Evolutionary conservation across 2,797 vertebrate species (phyloP).

Genomic region (Borostomias antarcticus): DNA sequence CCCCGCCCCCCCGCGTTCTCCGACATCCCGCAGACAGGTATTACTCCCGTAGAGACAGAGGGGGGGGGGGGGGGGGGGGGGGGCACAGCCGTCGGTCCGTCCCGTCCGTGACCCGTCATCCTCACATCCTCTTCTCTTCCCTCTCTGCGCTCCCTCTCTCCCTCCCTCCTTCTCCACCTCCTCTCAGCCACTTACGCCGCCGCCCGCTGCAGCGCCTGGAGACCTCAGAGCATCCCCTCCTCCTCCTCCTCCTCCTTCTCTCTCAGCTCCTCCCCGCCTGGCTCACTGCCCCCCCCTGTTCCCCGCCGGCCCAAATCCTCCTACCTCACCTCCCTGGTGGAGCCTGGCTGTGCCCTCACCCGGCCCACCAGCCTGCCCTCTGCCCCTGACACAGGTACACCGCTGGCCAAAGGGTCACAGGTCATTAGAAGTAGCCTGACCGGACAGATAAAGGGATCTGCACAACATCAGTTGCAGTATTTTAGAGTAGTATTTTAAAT

Average conservation of each 20-base stretch:
- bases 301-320: slow-evolving; percentile 43
- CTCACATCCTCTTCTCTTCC: slow-evolving; percentile 5
- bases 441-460: background rate
- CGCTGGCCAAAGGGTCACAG: background rate
- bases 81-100: no score
- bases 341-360: slow-evolving; percentile 56
- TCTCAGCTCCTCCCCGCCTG: slow-evolving; percentile 28
- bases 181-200: slow-evolving; percentile 44
- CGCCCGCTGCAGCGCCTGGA: slow-evolving; percentile 43
- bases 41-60: background rate
- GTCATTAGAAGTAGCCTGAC: background rate
- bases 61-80: no score
- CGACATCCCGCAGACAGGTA: slow-evolving; percentile 59
- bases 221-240: slow-evolving; percentile 48
- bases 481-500: background rate
- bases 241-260: slow-evolving; percentile 34
- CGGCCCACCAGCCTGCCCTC: slow-evolving; percentile 75
- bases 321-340: slow-evolving; percentile 35
- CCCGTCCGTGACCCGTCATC: background rate
- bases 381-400: slow-evolving; percentile 71
- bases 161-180: slow-evolving; percentile 23
- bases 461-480: no score
- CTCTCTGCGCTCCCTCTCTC: slow-evolving; percentile 23
- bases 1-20: slow-evolving; percentile 30
- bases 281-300: slow-evolving; percentile 24